These are phyloP conservation scores for Centropus bengalensis DNA, from an alignment of 2,113 vertebrate species.

Conservation along the genomic window DNA sequence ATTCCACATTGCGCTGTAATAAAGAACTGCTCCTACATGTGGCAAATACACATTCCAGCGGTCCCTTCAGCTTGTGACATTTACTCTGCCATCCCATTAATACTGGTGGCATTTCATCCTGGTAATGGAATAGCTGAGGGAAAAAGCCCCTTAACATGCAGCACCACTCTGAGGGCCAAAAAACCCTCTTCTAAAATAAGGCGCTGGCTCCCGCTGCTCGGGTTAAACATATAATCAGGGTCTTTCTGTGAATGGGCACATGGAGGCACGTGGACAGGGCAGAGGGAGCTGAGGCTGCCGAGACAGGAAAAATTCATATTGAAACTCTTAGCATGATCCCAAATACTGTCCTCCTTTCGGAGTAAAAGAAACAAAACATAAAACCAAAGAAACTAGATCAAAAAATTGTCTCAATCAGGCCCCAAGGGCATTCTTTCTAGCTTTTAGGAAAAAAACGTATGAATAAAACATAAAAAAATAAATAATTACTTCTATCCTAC, in stretches of 20 bases:
- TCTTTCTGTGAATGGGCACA: neutral
- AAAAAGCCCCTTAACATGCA: conserved; percentile 2
- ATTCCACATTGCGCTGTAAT: conserved; percentile 5
- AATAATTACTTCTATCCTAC: neutral
- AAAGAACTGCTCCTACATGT: conserved; percentile 25
- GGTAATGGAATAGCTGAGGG: neutral
- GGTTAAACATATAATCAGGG: neutral
- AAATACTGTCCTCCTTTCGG: neutral
- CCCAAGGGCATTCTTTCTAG: neutral
- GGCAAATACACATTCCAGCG: conserved; percentile 27
- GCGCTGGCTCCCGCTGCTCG: neutral
- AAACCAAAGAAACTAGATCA: neutral
- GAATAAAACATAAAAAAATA: neutral
- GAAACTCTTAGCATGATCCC: neutral
- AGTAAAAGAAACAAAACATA: neutral
- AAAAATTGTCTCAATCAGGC: neutral
- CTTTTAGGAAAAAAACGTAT: neutral
- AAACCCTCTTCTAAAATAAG: neutral
- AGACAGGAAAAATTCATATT: rapidly evolving
- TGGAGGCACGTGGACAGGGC: neutral
- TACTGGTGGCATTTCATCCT: conserved; percentile 44
- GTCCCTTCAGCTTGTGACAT: conserved; percentile 28
- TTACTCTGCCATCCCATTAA: conserved; percentile 31
- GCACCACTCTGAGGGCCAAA: neutral
- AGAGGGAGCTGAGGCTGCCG: neutral